phyloP scores from a whole-genome alignment of 2,797 vertebrate species.

The Holocentrus rufus region DNA sequence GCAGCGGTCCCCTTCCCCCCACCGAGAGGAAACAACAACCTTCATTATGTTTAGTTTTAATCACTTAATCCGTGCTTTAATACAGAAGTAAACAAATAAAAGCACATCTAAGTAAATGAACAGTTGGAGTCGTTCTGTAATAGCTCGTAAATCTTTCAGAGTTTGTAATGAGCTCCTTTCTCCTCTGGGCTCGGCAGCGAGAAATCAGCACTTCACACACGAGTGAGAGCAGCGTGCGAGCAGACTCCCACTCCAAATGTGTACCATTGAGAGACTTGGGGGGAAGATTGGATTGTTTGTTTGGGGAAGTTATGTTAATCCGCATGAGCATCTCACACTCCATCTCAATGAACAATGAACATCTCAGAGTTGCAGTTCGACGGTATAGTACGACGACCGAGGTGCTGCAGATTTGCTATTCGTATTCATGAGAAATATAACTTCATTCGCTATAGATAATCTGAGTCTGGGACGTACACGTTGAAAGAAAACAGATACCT shows the following conservation, averaged over 20 bases:
- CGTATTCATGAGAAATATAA: neutral
- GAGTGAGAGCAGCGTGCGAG: conserved; percentile 53
- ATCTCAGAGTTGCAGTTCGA: conserved; percentile 6
- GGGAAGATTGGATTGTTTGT: conserved; percentile 59
- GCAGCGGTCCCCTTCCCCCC: conserved; percentile 42
- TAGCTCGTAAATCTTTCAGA: conserved; percentile 78
- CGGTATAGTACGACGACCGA: neutral
- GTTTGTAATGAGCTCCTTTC: conserved; percentile 77
- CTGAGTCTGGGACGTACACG: neutral
- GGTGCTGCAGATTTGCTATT: neutral
- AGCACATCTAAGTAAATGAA: conserved; percentile 77
- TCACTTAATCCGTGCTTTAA: conserved; percentile 75
- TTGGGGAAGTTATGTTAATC: conserved; percentile 68
- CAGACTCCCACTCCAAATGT: conserved; percentile 59
- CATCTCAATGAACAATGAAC: conserved; percentile 30
- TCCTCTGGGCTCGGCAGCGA: conserved; percentile 66
- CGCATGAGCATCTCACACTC: conserved; percentile 29
- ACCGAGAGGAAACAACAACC: conserved; percentile 61
- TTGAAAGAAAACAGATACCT: neutral
- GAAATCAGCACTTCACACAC: conserved; percentile 69
- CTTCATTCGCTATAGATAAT: neutral
- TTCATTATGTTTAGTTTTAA: conserved; percentile 77
- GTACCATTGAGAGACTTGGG: conserved; percentile 45
- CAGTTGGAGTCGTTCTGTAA: conserved; percentile 71
- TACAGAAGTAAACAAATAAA: conserved; percentile 79